Evolutionary conservation across 2,888 invertebrate species (phyloP), one percentile per base, ranked within the genome.

Genomic region (Dicranocentrus wangi): DNA sequence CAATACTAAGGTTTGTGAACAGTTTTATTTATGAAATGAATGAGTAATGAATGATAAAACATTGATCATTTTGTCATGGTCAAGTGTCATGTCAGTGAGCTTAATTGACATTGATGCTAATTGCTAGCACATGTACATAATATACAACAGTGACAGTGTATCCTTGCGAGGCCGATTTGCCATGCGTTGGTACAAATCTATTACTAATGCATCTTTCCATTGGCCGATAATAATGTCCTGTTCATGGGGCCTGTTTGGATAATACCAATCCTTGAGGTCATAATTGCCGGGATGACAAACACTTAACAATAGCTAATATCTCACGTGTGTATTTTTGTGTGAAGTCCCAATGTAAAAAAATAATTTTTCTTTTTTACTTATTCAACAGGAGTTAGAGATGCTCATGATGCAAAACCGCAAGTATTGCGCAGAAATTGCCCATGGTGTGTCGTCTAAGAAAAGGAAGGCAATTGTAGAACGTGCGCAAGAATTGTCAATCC

Each of bases 371-470:
- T n/a, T n/a, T n/a, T 19, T 43, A 2, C 27, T 61, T 61, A 28
- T 84, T 47, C 85, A 91, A 23, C 90, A 96, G 92, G 99, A 99
- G 90, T 90, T 99, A 86, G 99, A 99, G 90, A 95, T 99, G 87
- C 91, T 99, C 69, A 93, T 99, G 93, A 99, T 99, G 99, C 98
- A 99, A 89, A 99, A 99, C 90, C 92, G 97, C 87, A 95, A 95
- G 87, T 99, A 94, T 90, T 97, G 98, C 89, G 99, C 95, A 25
- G 99, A 99, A 91, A 98, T 99, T 87, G 98, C 98, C 1, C 98
- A 98, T 89, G 95, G 93, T 25, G 99, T 99, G 0, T 98, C 98
- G 83, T 95, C 97, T n/a, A 97, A 96, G 91, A 99, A 98, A 88
- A 93, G 99, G 85, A 98, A 98, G 91, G 91, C 91, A 2, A 99